Conservation (phyloP, 2,888 invertebrate species). For the Poecilus cupreus region DNA sequence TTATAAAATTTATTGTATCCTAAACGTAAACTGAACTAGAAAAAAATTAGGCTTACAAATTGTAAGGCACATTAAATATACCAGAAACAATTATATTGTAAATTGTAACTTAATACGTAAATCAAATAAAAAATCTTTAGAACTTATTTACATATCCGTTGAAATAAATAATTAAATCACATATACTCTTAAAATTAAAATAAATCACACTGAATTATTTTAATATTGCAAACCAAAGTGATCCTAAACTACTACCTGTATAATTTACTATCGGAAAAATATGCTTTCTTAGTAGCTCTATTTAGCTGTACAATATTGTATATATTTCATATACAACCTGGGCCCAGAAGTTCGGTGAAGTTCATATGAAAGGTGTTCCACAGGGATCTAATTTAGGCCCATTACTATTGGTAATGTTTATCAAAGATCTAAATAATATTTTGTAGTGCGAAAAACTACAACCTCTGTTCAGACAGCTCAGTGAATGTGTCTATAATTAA, state of each 20-base stretch:
- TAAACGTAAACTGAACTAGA: conserved; percentile 35
- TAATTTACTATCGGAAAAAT: background rate
- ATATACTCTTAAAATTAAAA: conserved; percentile 45
- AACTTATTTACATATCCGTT: conserved; percentile 41
- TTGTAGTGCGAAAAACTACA: no score
- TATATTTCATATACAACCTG: no score
- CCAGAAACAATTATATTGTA: conserved; percentile 20
- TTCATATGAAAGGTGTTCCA: no score
- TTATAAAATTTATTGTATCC: background rate
- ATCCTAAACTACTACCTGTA: background rate
- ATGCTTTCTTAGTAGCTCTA: no score
- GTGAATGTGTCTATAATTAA: no score
- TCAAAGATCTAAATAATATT: no score
- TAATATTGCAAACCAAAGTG: conserved; percentile 36
- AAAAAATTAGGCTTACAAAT: conserved; percentile 55
- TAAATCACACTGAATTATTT: conserved; percentile 52
- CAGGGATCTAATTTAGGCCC: no score
- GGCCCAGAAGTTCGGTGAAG: no score
- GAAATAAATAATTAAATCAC: conserved; percentile 51
- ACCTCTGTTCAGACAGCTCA: no score
- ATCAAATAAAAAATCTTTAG: conserved; percentile 34
- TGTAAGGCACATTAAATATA: conserved; percentile 59
- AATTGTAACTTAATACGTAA: conserved; percentile 26
- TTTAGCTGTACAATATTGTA: no score
- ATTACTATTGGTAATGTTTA: no score